Conservation (phyloP, 2,888 invertebrate genomes). For the Petrolisthes cinctipes region DNA sequence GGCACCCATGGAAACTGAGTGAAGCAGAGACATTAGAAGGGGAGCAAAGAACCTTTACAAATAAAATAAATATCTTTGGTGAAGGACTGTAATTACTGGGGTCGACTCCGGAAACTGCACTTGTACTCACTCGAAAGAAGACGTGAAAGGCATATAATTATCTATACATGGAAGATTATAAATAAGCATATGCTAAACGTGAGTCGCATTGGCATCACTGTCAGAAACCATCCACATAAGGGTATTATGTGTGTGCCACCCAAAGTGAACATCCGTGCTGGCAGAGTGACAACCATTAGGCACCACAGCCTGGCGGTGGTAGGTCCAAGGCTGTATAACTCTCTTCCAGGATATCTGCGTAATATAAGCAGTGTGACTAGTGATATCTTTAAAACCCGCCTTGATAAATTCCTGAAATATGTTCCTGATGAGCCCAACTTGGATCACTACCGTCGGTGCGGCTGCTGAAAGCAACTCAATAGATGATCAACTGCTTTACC, state of each 20-base stretch:
- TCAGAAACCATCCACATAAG: conserved; percentile 5
- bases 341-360: not conserved
- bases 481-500: not conserved
- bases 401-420: conserved; percentile 5
- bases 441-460: conserved; percentile 13
- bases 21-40: not conserved
- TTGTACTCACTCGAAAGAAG: not conserved
- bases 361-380: not conserved
- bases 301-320: not conserved
- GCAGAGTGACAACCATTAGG: conserved; percentile 2
- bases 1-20: not conserved
- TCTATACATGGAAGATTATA: conserved; percentile 1
- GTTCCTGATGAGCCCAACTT: conserved; percentile 12
- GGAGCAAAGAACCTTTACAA: not conserved
- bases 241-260: conserved; percentile 25
- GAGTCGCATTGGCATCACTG: not conserved
- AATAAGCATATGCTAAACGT: conserved; percentile 3
- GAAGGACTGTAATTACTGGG: not conserved
- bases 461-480: conserved; percentile 4
- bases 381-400: not conserved
- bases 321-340: not conserved
- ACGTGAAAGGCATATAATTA: not conserved
- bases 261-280: conserved; percentile 11
- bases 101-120: not conserved
- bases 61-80: not conserved